A percentile compares a stretch with the other conserved stretches of the same genome.
phyloP scores from a whole-genome alignment of 2,797 vertebrate species.

The Enteromius unitaeniatus region DNA sequence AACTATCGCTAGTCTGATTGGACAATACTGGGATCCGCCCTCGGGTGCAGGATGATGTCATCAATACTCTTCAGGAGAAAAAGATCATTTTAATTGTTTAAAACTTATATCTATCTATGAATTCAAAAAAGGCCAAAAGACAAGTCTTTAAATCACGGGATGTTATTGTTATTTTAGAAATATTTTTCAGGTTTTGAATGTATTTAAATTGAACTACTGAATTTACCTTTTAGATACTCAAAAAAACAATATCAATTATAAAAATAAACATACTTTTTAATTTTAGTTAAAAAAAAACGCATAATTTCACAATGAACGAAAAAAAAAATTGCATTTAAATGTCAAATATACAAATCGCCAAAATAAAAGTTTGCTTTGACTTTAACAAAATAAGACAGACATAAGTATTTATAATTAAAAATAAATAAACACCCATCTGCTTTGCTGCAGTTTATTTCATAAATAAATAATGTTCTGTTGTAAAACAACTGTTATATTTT shows the following conservation, averaged over 20 bases:
- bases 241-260: too few species aligned
- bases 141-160: not conserved
- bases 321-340: not conserved
- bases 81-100: not conserved
- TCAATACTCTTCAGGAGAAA: not conserved
- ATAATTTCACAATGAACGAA: not conserved
- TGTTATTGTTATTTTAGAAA: not conserved
- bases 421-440: too few species aligned
- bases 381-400: not conserved
- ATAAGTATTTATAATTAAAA: not conserved
- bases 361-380: not conserved
- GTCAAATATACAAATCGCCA: not conserved
- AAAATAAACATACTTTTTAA: not conserved
- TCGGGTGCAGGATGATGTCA: slow-evolving; percentile 9
- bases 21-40: not conserved
- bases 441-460: too few species aligned
- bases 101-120: not conserved
- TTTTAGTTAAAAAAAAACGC: not conserved
- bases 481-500: too few species aligned
- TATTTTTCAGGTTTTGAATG: too few species aligned
- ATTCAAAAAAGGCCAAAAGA: not conserved
- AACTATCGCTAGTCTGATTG: not conserved
- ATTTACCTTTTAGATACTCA: not conserved
- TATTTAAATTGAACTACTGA: not conserved
- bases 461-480: too few species aligned